These are phyloP conservation scores for Phymastichus coffea DNA, from an alignment of 1,140 invertebrate genomes.

Conservation along the genomic window DNA sequence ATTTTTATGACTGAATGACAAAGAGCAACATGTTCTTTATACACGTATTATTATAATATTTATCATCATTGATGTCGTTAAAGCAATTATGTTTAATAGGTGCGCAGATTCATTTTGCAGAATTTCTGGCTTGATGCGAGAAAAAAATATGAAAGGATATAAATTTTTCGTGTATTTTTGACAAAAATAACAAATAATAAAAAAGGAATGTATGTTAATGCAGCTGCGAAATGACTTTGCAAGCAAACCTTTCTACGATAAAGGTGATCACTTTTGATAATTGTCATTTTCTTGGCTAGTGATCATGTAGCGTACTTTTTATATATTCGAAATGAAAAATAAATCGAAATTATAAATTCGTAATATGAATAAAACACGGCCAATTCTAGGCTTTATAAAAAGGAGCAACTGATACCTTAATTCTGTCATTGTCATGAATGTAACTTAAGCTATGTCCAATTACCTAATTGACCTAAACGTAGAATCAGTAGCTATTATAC, in stretches of 20 bases:
- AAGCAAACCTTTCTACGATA: conserved; percentile 5
- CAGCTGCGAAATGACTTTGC: conserved; percentile 21
- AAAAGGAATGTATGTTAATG: conserved; percentile 15
- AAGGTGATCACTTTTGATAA: conserved; percentile 4
- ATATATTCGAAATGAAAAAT: conserved; percentile 6
- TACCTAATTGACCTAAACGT: conserved; percentile 33
- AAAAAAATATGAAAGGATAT: conserved; percentile 16
- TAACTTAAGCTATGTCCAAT: conserved; percentile 37
- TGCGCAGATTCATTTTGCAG: conserved; percentile 16
- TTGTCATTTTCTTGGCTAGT: conserved; percentile 24
- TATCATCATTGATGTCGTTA: conserved; percentile 14
- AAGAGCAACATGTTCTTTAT: conserved; percentile 14
- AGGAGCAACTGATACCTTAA: conserved; percentile 36
- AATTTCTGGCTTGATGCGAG: conserved; percentile 25
- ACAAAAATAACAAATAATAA: conserved; percentile 6
- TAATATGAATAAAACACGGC: conserved; percentile 45
- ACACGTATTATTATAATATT: conserved; percentile 17
- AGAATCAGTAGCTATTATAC: conserved; percentile 25
- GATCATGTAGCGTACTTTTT: conserved; percentile 13
- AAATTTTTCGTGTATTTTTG: conserved; percentile 22
- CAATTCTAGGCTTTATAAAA: conserved; percentile 40
- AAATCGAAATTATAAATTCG: not conserved
- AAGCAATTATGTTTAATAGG: not conserved
- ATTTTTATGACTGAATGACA: not conserved
- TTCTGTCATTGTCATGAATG: conserved; percentile 39